These are phyloP conservation scores for Elegia similella DNA, from an alignment of 2,888 invertebrate species.

Conservation along the genomic window DNA sequence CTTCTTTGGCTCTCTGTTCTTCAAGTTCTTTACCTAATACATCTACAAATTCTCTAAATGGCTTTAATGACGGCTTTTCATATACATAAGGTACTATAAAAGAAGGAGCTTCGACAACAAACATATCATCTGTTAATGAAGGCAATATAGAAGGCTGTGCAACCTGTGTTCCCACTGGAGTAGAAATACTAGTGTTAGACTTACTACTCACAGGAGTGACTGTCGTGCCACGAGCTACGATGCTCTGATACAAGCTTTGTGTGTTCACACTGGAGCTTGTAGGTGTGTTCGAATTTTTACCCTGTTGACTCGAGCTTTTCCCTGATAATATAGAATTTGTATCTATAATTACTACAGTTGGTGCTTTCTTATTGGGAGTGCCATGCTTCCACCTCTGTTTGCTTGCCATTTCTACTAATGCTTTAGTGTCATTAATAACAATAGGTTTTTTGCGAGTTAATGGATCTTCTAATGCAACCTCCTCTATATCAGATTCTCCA, in stretches of 20 bases:
- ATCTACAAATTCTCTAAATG: conserved; percentile 87
- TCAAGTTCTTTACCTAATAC: conserved; percentile 84
- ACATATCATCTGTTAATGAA: conserved; percentile 94
- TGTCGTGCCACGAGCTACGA: conserved; percentile 64
- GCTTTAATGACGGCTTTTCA: conserved; percentile 92
- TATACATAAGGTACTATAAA: conserved; percentile 97
- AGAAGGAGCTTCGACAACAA: conserved; percentile 95
- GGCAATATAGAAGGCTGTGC: conserved; percentile 87
- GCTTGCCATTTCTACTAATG: conserved; percentile 85
- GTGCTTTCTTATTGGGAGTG: conserved; percentile 83
- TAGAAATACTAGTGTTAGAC: conserved; percentile 19
- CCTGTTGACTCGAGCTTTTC: conserved; percentile 80
- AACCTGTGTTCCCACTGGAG: conserved; percentile 37
- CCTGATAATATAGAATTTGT: conserved; percentile 86
- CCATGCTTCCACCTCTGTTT: conserved; percentile 57
- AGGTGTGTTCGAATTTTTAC: conserved; percentile 42
- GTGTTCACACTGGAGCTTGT: conserved; percentile 78
- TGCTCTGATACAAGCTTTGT: conserved; percentile 84
- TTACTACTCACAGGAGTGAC: conserved; percentile 60
- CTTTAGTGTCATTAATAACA: conserved; percentile 87
- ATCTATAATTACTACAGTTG: conserved; percentile 89
- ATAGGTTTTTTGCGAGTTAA: conserved; percentile 67
- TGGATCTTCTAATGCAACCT: conserved; percentile 82
- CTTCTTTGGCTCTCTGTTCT: conserved; percentile 81
- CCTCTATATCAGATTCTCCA: conserved; percentile 84